Evolutionary conservation across 2,797 vertebrate species (phyloP).

Genomic region (Mus spretus): DNA sequence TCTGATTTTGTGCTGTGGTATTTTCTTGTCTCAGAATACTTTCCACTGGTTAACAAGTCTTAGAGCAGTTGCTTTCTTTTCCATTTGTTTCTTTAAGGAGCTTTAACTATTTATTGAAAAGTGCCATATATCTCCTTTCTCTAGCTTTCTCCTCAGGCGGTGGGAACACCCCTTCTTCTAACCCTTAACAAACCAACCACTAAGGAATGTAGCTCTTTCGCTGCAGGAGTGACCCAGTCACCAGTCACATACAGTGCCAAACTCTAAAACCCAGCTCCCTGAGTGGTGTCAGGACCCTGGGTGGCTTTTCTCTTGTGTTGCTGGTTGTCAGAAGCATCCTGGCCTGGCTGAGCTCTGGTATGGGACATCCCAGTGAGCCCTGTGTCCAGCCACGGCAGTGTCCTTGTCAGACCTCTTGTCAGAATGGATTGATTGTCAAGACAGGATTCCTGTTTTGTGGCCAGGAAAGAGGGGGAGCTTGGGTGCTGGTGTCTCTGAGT

Average conservation of each 20-base stretch:
- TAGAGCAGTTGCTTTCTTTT: slow-evolving; percentile 92
- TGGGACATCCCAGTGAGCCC: neutral
- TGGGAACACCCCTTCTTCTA: slow-evolving; percentile 73
- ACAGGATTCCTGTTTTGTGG: neutral
- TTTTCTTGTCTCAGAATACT: slow-evolving; percentile 84
- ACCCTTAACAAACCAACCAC: slow-evolving; percentile 79
- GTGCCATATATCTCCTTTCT: slow-evolving; percentile 91
- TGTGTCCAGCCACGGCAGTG: neutral
- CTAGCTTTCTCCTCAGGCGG: slow-evolving; percentile 86
- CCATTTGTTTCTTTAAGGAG: slow-evolving; percentile 89
- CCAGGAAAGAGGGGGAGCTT: neutral
- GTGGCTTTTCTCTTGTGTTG: neutral
- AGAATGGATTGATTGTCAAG: neutral
- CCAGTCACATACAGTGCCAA: slow-evolving; percentile 57
- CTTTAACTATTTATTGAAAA: slow-evolving; percentile 92
- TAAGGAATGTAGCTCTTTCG: slow-evolving; percentile 73
- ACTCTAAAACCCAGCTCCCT: slow-evolving; percentile 44
- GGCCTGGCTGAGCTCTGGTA: neutral
- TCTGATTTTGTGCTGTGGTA: slow-evolving; percentile 72
- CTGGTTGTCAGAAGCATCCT: neutral
- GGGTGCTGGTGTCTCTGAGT: neutral
- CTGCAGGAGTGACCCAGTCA: slow-evolving; percentile 55
- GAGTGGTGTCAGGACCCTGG: neutral
- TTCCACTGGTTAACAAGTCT: slow-evolving; percentile 86
- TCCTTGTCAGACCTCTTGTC: neutral